phyloP scores from a whole-genome alignment of 2,797 vertebrate species.

The Sebastes vulpes region DNA sequence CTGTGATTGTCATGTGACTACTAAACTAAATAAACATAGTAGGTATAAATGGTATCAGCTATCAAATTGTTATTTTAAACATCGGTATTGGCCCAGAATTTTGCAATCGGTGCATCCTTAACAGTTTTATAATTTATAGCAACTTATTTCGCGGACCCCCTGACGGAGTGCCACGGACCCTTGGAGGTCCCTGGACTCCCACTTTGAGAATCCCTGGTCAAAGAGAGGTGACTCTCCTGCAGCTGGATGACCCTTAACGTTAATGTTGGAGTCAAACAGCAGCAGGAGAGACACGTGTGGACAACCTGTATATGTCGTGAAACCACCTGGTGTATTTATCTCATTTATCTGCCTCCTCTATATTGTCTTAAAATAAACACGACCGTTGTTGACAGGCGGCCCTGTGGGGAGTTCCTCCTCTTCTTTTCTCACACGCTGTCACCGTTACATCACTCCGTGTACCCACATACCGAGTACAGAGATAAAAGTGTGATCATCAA shows the following conservation, averaged over 20 bases:
- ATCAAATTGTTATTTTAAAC: too few species aligned
- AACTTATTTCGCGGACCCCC: too few species aligned
- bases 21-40: too few species aligned
- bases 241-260: conserved; percentile 13
- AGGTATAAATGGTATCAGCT: too few species aligned
- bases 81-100: too few species aligned
- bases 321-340: conserved; percentile 18
- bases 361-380: conserved; percentile 45
- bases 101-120: too few species aligned
- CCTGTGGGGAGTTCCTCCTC: conserved; percentile 22
- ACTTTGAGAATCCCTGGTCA: too few species aligned
- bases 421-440: conserved; percentile 27
- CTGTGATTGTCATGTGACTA: too few species aligned
- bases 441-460: conserved; percentile 34
- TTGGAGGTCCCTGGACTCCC: too few species aligned
- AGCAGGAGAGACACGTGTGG: background rate
- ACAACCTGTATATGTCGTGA: background rate
- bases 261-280: background rate
- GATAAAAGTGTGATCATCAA: conserved; percentile 33
- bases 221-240: background rate
- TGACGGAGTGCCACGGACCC: too few species aligned
- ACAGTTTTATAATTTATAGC: too few species aligned
- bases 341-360: conserved; percentile 4
- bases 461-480: conserved; percentile 5
- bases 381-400: conserved; percentile 29